phyloP scores from a whole-genome alignment of 2,797 vertebrate genomes.

The Sparidentex hasta region DNA sequence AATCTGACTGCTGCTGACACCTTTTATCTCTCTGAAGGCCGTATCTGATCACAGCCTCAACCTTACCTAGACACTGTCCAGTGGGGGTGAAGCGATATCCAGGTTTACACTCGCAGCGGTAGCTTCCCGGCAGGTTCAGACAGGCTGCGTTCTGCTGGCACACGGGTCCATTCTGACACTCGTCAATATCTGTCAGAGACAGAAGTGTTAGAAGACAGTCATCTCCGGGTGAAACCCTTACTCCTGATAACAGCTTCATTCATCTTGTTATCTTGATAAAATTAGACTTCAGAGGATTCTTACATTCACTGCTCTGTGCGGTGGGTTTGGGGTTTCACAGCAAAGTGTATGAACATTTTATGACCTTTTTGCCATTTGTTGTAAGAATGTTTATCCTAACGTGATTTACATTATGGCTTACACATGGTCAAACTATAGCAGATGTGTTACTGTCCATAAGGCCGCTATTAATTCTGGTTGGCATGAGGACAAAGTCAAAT shows the following conservation, averaged over 20 bases:
- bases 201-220: conserved; percentile 6
- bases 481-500: background rate
- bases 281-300: too few relatives aligned
- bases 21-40: background rate
- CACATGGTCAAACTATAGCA: too few relatives aligned
- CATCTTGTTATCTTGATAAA: too few relatives aligned
- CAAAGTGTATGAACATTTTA: too few relatives aligned
- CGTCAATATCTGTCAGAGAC: conserved; percentile 91
- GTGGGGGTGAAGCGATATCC: conserved; percentile 94
- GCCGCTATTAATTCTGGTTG: too few relatives aligned
- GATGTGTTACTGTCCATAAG: too few relatives aligned
- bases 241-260: too few relatives aligned
- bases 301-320: too few relatives aligned
- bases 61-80: conserved; percentile 92
- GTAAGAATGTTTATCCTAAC: too few relatives aligned
- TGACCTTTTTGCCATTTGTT: too few relatives aligned
- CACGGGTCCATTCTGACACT: conserved; percentile 95
- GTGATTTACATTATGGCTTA: too few relatives aligned
- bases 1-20: conserved; percentile 11
- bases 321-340: too few relatives aligned
- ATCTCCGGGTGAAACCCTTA: background rate
- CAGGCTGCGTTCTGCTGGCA: conserved; percentile 96
- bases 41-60: background rate
- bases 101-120: conserved; percentile 94
- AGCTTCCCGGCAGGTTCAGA: conserved; percentile 94